Base-by-base conservation (phyloP, 2,797 vertebrate species). In the Macropodus opercularis region DNA sequence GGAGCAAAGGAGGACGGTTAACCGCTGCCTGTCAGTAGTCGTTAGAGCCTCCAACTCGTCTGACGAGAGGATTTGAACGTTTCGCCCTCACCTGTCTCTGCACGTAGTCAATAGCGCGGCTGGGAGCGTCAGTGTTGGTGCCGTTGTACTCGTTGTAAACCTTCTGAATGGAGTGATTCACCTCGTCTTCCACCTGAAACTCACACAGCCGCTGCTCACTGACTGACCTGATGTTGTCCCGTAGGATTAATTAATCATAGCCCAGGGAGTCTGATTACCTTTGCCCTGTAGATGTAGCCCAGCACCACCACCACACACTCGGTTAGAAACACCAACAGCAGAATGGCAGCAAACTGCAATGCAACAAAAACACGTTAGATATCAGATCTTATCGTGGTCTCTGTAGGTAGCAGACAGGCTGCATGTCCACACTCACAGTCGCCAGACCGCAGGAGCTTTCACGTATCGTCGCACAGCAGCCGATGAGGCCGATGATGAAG, bases 271-370 rank as follows among this genome's bases (percentile, higher is more conserved):
- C 2, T 19, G 44, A 68, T 90, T 92, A 98, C 97, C 95, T 98
- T 99, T 70, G 96, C 96, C 92, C 97, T 95, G 91, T 98, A 99
- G 79, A 96, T 94, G 72, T 98, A 98, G 70, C 96, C 97, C 40
- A 99, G 93, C 79, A 98, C 96, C 64, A 98, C 96, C 0, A 98
- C 96, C 34, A 96, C 95, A 29, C 96, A 96, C 89, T 99, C 97
- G 0, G 97, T 98, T 57, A 95, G 90, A 85, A 99, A 98, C 51
- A 99, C 97, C 93, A 99, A 83, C 77, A 98, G 92, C 12, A 99
- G 92, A 69, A 99, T 98, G 85, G 95, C 93, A 66, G 97, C 96
- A 90, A 98, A 99, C 97, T 99, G 90, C 43, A 92, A 92, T 21
- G 75, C 83, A 61, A 43, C 19, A 75, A 40, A 74, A 14, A 50